A percentile compares a stretch with the other conserved stretches of the same genome.
phyloP scores from a whole-genome alignment of 2,888 invertebrate genomes.

The Cheilosia urbana region DNA sequence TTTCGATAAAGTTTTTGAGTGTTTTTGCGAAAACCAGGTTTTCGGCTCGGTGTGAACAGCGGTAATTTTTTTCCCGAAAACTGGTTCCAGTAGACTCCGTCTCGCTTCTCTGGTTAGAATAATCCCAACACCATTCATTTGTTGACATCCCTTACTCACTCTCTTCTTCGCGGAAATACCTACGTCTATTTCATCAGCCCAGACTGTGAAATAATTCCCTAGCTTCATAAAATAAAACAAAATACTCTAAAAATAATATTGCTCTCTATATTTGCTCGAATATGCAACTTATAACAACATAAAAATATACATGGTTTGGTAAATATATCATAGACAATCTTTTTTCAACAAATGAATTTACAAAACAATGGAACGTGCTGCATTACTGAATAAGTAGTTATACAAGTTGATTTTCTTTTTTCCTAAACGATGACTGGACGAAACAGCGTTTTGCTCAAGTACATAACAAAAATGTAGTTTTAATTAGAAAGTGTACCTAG shows the following conservation, averaged over 20 bases:
- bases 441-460: constrained; percentile 27
- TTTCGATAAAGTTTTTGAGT: no score
- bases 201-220: no score
- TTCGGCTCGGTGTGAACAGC: no score
- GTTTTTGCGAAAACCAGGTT: no score
- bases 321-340: constrained; percentile 37
- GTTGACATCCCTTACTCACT: no score
- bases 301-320: constrained; percentile 28
- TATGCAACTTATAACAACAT: constrained; percentile 68
- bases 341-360: constrained; percentile 59
- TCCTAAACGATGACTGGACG: constrained; percentile 16
- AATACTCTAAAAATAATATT: constrained; percentile 55
- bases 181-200: no score
- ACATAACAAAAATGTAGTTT: constrained; percentile 40
- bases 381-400: constrained; percentile 58
- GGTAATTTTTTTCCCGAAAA: no score
- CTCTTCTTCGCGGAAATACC: no score
- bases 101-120: no score
- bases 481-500: constrained; percentile 37
- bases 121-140: no score
- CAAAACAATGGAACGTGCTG: constrained; percentile 72
- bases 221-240: constrained; percentile 3
- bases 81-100: no score
- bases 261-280: constrained; percentile 56
- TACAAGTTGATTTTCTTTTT: constrained; percentile 14